Percentiles rank a stretch among this genome's conserved stretches.
Conservation (phyloP, 2,113 vertebrate species). For the Cariama cristata region DNA sequence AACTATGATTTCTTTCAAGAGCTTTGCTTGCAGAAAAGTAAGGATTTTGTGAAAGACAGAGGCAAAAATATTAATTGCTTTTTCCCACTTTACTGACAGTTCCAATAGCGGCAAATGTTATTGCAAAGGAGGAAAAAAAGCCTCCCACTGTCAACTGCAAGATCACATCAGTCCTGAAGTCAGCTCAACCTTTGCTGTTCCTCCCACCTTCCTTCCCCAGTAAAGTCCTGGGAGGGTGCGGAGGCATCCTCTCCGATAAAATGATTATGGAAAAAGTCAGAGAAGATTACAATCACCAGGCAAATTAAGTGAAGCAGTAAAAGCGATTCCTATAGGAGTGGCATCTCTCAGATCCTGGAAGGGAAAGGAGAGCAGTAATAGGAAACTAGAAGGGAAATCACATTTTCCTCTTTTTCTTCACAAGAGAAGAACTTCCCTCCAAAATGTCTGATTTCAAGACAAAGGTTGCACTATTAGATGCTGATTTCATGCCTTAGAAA, state of each 20-base stretch:
- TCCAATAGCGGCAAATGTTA: slow-evolving; percentile 36
- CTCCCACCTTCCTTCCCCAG: background rate
- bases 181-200: background rate
- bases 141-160: slow-evolving; percentile 13
- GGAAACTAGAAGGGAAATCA: background rate
- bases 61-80: slow-evolving; percentile 66
- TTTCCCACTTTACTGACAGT: slow-evolving; percentile 41
- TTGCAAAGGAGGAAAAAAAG: slow-evolving; percentile 43
- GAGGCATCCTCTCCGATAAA: background rate
- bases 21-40: slow-evolving; percentile 55
- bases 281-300: background rate
- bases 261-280: background rate
- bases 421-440: background rate
- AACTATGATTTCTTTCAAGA: slow-evolving; percentile 55
- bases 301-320: background rate
- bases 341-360: background rate
- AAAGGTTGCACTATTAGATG: background rate
- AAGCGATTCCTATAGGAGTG: background rate
- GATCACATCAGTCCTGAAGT: slow-evolving; percentile 21
- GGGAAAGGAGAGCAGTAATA: background rate
- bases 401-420: background rate
- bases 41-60: slow-evolving; percentile 38
- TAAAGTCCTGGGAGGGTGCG: background rate
- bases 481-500: slow-evolving; percentile 41
- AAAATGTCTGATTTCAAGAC: background rate